Conservation (phyloP, 1,140 invertebrate genomes). For the Gryllus bimaculatus region DNA sequence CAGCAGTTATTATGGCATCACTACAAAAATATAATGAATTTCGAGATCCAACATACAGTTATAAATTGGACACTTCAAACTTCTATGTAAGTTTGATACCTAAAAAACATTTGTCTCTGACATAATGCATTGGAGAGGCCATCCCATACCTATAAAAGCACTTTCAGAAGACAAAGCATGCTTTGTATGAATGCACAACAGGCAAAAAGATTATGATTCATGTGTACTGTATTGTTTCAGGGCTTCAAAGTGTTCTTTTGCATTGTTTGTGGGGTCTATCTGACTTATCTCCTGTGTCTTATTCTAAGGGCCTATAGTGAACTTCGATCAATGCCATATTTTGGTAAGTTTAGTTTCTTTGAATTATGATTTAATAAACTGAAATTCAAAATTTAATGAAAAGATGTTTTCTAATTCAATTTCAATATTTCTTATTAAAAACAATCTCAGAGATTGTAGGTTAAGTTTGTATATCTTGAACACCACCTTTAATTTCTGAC, state of each 20-base stretch:
- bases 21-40: slow-evolving; percentile 86
- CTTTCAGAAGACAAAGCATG: no score
- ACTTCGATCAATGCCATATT: slow-evolving; percentile 91
- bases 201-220: background rate
- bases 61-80: slow-evolving; percentile 75
- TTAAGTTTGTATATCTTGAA: no score
- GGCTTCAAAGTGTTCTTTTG: slow-evolving; percentile 83
- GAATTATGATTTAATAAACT: background rate
- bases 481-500: no score
- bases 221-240: slow-evolving; percentile 40
- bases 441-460: no score
- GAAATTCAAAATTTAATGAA: no score
- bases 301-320: slow-evolving; percentile 87
- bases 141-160: background rate
- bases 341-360: slow-evolving; percentile 57
- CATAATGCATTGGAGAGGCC: background rate
- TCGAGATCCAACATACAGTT: slow-evolving; percentile 87
- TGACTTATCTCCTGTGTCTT: slow-evolving; percentile 74
- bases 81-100: slow-evolving; percentile 61
- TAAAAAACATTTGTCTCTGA: background rate
- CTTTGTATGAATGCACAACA: no score
- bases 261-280: slow-evolving; percentile 70
- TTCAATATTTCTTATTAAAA: no score
- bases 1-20: slow-evolving; percentile 71
- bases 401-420: no score